phyloP scores from a whole-genome alignment of 2,888 invertebrate genomes.

The Brachyopa scutellaris region DNA sequence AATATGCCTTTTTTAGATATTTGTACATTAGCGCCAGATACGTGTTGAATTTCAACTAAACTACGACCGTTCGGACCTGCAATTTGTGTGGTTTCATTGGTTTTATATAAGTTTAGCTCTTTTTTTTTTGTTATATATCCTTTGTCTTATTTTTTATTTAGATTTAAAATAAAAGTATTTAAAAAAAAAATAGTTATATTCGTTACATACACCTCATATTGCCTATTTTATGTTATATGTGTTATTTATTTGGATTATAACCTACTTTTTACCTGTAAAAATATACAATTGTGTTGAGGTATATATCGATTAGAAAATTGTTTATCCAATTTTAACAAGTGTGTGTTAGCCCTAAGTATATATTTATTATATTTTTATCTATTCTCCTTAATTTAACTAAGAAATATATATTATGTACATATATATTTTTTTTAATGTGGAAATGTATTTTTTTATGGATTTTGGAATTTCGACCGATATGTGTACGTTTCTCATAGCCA shows the following conservation, averaged over 20 bases:
- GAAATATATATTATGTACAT: slow-evolving; percentile 41
- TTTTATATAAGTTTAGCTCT: slow-evolving; percentile 54
- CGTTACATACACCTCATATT: slow-evolving; percentile 65
- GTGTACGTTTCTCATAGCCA: slow-evolving; percentile 33
- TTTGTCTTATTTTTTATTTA: slow-evolving; percentile 36
- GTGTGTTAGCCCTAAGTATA: slow-evolving; percentile 50
- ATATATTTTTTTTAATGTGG: slow-evolving; percentile 12
- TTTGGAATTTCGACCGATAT: slow-evolving; percentile 58
- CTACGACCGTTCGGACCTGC: slow-evolving; percentile 96
- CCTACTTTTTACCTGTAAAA: slow-evolving; percentile 56
- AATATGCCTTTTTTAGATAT: slow-evolving; percentile 99
- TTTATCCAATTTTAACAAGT: slow-evolving; percentile 65
- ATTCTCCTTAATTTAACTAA: slow-evolving; percentile 49
- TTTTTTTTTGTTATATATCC: slow-evolving; percentile 45
- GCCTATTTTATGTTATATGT: slow-evolving; percentile 34
- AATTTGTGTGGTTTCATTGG: slow-evolving; percentile 75
- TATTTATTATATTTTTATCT: slow-evolving; percentile 19
- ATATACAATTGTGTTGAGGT: slow-evolving; percentile 67
- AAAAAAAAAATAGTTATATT: slow-evolving; percentile 49
- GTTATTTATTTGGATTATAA: slow-evolving; percentile 33
- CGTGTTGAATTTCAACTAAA: slow-evolving; percentile 98
- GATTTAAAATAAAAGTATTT: slow-evolving; percentile 23
- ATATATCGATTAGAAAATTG: slow-evolving; percentile 63
- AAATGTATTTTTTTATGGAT: slow-evolving; percentile 49
- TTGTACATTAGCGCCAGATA: slow-evolving; percentile 98